A percentile compares a stretch with the other conserved stretches of the same genome.
Evolutionary conservation across 2,797 vertebrate genomes (phyloP).

Genomic region (Clarias laeviceps): DNA sequence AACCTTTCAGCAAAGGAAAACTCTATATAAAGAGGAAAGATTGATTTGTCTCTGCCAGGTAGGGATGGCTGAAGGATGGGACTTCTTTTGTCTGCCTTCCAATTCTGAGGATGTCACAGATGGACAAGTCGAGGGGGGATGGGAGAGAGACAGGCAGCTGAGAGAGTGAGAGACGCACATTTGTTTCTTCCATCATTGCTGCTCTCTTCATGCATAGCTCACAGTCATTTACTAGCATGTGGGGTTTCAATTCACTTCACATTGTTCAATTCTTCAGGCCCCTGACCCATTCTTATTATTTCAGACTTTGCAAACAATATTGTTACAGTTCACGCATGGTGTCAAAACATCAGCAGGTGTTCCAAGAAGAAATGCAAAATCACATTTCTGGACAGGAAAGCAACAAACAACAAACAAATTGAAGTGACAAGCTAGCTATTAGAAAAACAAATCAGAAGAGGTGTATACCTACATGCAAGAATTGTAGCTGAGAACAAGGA

Average conservation of each 20-base stretch:
- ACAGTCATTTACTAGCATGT: neutral
- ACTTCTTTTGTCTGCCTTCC: conserved; percentile 60
- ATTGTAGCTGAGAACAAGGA: neutral
- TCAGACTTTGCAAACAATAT: neutral
- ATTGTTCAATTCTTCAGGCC: neutral
- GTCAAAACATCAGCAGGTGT: conserved; percentile 13
- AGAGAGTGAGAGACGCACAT: conserved; percentile 53
- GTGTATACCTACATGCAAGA: neutral
- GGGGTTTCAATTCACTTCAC: neutral
- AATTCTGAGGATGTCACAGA: conserved; percentile 63
- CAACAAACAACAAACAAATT: neutral
- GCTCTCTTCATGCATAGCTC: conserved; percentile 8
- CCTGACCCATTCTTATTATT: neutral
- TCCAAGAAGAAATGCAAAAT: neutral
- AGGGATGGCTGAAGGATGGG: conserved; percentile 64
- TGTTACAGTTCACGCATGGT: neutral
- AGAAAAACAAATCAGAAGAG: neutral
- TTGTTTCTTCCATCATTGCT: conserved; percentile 63
- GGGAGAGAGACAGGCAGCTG: conserved; percentile 44
- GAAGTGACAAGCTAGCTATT: neutral
- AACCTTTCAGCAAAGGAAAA: neutral
- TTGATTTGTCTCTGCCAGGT: conserved; percentile 66
- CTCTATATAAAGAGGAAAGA: conserved; percentile 45
- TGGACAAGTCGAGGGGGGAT: conserved; percentile 63
- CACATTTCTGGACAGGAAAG: neutral